Base-by-base conservation (phyloP, 2,113 vertebrate species). In the Solea senegalensis region DNA sequence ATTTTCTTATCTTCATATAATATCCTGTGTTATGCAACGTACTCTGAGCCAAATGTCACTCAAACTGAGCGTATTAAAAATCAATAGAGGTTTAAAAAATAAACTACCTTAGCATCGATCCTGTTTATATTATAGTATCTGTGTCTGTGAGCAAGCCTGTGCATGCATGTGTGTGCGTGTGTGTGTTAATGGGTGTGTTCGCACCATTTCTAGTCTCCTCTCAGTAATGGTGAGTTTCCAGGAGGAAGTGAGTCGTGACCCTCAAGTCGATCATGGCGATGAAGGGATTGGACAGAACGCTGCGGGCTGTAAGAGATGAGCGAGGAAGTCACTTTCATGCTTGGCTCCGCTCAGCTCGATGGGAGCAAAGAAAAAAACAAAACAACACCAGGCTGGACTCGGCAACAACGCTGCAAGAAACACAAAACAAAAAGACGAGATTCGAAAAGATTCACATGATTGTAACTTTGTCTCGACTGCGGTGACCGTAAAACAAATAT, bases 191-290 rank as follows among this genome's bases (percentile, higher is more conserved):
- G 59, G 64, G 64, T 43, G 62, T 43, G 43, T 50, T 11, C 75
- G 79, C 58, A 79, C 77, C 52, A 44, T 80, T 57, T 76, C 66
- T 62, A 58, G 55, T 45, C 54, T 12, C 63, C 45, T 64, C 67
- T 69, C 43, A 26, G 56, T 44, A 21, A 65, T 67, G 58, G 70
- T 55, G 54, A 71, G 76, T 65, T 69, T 81, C 57, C 66, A 76
- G 76, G 70, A 80, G 79, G 81, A 86, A 86, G 81, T 15, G 71
- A 88, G 74, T 86, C 71, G 81, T 88, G 86, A 88, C 83, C 83
- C 78, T 5, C 7, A 3, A 71, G 74, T 78, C 76, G 81, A 86
- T 86, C 67, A 69, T 0, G 55, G 83, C 78, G 43, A 68, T 69
- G 86, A 43, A 65, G 81, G 74, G 78, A 79, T 67, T 51, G 81